phyloP scores from a whole-genome alignment of 1,140 invertebrate species.

The Epicauta chinensis region DNA sequence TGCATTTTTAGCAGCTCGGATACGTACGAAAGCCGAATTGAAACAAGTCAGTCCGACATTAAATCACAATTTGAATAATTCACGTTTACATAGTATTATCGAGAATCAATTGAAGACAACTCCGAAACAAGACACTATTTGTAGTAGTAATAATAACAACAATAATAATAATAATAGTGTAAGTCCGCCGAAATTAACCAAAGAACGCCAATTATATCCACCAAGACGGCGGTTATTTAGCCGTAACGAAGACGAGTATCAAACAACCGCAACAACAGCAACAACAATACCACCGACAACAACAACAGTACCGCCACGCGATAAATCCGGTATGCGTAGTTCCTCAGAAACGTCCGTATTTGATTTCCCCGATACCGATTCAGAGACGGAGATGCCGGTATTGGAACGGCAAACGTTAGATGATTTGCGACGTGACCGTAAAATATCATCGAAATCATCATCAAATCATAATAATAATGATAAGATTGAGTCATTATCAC shows the following conservation, averaged over 20 bases:
- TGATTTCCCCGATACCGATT: constrained; percentile 55
- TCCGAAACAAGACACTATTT: constrained; percentile 9
- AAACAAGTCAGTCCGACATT: constrained; percentile 57
- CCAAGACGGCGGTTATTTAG: constrained; percentile 48
- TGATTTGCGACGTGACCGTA: constrained; percentile 50
- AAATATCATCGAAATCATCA: constrained; percentile 38
- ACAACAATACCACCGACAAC: too few species aligned
- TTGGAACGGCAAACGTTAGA: constrained; percentile 51
- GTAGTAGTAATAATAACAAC: background rate
- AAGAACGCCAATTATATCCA: constrained; percentile 42
- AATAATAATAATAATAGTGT: constrained; percentile 20
- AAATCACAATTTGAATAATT: constrained; percentile 31
- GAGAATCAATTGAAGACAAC: constrained; percentile 24
- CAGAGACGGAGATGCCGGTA: constrained; percentile 53
- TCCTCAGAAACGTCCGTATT: constrained; percentile 59
- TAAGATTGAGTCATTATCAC: constrained; percentile 13
- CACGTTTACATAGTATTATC: constrained; percentile 19
- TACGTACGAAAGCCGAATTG: constrained; percentile 74
- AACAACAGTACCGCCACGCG: constrained; percentile 33
- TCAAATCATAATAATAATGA: constrained; percentile 5
- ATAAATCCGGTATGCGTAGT: constrained; percentile 50
- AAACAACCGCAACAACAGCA: constrained; percentile 17
- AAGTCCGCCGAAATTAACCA: constrained; percentile 48
- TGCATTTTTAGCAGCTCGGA: constrained; percentile 55
- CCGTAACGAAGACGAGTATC: constrained; percentile 45